Percentiles rank a stretch among this genome's conserved stretches.
These are phyloP conservation scores for Pollenia amentaria DNA, from an alignment of 2,888 invertebrate species.

Conservation along the genomic window DNA sequence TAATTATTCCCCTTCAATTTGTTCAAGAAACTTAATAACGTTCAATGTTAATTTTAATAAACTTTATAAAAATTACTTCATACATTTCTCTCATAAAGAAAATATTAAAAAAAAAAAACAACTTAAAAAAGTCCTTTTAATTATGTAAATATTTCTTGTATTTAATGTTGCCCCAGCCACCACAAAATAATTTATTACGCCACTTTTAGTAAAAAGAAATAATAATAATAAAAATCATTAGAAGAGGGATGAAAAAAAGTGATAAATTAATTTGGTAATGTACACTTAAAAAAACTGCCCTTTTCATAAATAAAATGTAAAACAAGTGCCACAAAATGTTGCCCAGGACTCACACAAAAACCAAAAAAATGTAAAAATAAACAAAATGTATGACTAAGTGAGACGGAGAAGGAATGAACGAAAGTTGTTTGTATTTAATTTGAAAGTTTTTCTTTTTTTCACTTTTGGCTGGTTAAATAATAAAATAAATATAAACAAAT, in stretches of 20 bases:
- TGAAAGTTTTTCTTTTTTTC: not conserved
- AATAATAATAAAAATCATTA: not conserved
- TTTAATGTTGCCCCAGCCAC: not conserved
- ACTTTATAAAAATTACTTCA: too few relatives aligned
- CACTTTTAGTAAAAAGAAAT: constrained; percentile 18
- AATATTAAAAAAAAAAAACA: not conserved
- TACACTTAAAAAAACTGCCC: constrained; percentile 8
- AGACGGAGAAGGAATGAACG: too few relatives aligned
- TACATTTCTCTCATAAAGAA: not conserved
- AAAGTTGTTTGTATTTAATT: too few relatives aligned
- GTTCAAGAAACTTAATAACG: not conserved
- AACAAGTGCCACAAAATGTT: not conserved
- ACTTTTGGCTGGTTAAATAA: constrained; percentile 5
- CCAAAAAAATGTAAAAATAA: not conserved
- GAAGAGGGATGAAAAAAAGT: not conserved
- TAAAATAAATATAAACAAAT: not conserved
- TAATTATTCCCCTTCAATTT: not conserved
- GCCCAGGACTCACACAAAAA: not conserved
- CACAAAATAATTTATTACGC: constrained; percentile 34
- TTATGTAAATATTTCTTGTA: constrained; percentile 23
- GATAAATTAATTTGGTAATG: constrained; percentile 41
- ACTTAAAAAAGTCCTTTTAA: not conserved
- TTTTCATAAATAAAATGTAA: not conserved
- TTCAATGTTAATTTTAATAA: not conserved
- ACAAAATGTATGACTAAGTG: not conserved